Percentiles rank a stretch among this genome's conserved stretches.
Conservation (phyloP, 2,113 vertebrate genomes). For the Alouatta palliata region DNA sequence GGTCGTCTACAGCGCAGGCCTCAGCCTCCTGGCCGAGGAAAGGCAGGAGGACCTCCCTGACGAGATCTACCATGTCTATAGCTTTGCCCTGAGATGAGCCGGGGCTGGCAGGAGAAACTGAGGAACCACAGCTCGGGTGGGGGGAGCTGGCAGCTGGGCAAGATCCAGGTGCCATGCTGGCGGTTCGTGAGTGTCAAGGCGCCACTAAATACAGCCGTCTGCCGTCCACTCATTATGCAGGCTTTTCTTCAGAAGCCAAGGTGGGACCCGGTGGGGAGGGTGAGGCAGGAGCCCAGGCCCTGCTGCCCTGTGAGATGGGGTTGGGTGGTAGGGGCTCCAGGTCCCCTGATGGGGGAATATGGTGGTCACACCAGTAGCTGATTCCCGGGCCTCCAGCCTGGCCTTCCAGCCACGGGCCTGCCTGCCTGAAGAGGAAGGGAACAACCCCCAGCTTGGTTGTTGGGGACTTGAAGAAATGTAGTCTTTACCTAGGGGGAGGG, state of each 20-base stretch:
- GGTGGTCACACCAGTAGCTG: background rate
- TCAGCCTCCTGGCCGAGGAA: constrained; percentile 90
- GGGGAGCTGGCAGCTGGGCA: background rate
- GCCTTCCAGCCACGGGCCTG: background rate
- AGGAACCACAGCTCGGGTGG: background rate
- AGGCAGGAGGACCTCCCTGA: constrained; percentile 95
- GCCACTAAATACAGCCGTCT: constrained; percentile 76
- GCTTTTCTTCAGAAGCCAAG: background rate
- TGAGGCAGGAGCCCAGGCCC: background rate
- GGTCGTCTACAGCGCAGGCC: constrained; percentile 88
- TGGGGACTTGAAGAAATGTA: background rate
- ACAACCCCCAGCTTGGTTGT: rapidly evolving
- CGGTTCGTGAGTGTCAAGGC: constrained; percentile 40
- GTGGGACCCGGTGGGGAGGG: background rate
- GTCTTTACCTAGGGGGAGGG: background rate
- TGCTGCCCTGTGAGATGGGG: rapidly evolving
- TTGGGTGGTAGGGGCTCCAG: background rate
- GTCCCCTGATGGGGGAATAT: background rate
- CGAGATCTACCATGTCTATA: constrained; percentile 97
- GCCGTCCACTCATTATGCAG: constrained; percentile 40
- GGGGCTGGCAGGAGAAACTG: rapidly evolving
- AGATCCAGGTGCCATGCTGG: background rate
- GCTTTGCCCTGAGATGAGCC: constrained; percentile 93
- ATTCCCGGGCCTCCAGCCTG: too few relatives aligned
- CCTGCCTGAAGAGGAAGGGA: background rate